Conservation (phyloP, 2,797 vertebrate species). For the Calcarius lapponicus region DNA sequence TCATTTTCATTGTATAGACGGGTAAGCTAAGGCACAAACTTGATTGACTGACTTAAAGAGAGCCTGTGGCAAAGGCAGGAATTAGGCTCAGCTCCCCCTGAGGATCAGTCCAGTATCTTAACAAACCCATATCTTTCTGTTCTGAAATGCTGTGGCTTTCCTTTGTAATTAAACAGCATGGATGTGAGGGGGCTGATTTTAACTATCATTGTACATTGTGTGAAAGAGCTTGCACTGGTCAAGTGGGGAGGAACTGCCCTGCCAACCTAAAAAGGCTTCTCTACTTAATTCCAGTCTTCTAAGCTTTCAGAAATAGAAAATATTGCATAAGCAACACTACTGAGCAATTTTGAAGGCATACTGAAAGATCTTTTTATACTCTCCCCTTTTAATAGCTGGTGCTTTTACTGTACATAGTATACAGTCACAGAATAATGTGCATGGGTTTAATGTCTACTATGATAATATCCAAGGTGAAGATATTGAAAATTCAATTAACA, state of each 20-base stretch:
- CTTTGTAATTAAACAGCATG: constrained; percentile 51
- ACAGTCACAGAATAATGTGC: constrained; percentile 51
- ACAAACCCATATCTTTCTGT: neutral
- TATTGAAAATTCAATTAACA: constrained; percentile 70
- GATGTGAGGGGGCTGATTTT: constrained; percentile 25
- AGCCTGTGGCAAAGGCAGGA: constrained; percentile 17
- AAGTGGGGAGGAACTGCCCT: constrained; percentile 27
- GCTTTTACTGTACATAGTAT: constrained; percentile 43
- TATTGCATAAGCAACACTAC: constrained; percentile 42
- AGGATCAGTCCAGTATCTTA: constrained; percentile 30
- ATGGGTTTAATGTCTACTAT: constrained; percentile 59
- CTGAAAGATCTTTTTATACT: constrained; percentile 56
- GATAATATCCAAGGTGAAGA: constrained; percentile 57
- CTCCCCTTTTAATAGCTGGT: constrained; percentile 44
- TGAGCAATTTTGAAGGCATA: constrained; percentile 21
- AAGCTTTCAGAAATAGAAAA: constrained; percentile 57
- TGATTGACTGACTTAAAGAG: constrained; percentile 42
- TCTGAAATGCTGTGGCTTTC: constrained; percentile 24
- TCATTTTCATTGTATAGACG: neutral
- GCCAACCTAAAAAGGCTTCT: constrained; percentile 5
- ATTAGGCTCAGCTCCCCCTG: constrained; percentile 7
- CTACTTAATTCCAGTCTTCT: constrained; percentile 42
- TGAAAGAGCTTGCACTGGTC: constrained; percentile 20
- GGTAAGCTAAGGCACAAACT: constrained; percentile 40
- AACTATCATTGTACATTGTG: neutral